Conservation (phyloP, 2,113 vertebrate genomes). For the Orthonyx spaldingii region DNA sequence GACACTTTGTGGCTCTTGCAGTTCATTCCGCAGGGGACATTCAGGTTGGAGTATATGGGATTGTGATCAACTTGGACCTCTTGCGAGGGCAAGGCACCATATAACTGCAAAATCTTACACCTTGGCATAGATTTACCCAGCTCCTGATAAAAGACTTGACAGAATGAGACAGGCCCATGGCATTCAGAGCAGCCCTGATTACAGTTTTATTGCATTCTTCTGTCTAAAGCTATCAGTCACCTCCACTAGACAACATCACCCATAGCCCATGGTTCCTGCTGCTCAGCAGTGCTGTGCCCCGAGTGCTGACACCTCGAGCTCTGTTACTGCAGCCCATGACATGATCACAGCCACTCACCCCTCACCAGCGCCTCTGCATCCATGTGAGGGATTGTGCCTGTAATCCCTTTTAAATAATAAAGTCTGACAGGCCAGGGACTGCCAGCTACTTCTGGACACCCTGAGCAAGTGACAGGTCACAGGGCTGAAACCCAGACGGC, state of each 20-base stretch:
- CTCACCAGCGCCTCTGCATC: background rate
- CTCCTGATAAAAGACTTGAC: background rate
- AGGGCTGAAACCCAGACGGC: background rate
- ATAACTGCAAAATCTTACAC: background rate
- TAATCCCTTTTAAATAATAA: background rate
- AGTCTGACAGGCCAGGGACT: background rate
- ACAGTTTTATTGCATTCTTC: background rate
- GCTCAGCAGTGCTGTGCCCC: background rate
- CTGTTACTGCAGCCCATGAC: background rate
- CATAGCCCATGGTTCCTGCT: background rate
- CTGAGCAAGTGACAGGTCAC: background rate
- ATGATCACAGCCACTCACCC: background rate
- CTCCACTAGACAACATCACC: background rate
- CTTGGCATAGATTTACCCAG: background rate
- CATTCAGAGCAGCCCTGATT: background rate
- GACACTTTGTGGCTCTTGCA: background rate
- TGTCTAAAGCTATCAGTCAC: background rate
- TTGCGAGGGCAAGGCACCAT: background rate
- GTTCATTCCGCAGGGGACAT: background rate
- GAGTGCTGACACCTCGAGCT: background rate
- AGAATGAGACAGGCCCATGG: background rate
- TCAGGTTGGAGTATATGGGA: background rate
- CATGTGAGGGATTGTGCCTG: fast-evolving
- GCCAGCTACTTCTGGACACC: background rate
- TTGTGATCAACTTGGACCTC: background rate